phyloP scores from a whole-genome alignment of 1,140 invertebrate genomes.

The Bathynomus jamesi region DNA sequence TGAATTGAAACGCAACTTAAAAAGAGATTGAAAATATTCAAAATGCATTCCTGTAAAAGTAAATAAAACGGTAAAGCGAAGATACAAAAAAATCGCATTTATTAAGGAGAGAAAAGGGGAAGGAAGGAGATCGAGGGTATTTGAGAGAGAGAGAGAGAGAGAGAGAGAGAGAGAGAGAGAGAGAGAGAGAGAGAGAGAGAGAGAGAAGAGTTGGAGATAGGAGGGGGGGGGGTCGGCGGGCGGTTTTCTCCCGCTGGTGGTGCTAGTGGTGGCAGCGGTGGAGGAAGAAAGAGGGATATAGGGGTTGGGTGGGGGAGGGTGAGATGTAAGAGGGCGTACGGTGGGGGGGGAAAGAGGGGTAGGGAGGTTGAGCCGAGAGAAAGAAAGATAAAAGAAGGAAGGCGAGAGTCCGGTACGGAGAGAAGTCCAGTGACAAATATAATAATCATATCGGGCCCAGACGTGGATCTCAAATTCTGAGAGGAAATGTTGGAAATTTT shows the following conservation, averaged over 20 bases:
- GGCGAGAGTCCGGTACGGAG: not conserved
- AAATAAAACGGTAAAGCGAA: not conserved
- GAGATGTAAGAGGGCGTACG: not conserved
- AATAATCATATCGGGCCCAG: not conserved
- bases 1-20: not conserved
- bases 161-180: not conserved
- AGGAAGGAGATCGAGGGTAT: not conserved
- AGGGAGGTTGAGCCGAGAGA: not conserved
- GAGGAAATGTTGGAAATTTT: slow-evolving; percentile 1
- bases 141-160: not conserved
- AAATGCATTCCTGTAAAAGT: not conserved
- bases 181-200: not conserved
- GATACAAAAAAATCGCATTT: not conserved
- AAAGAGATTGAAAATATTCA: not conserved
- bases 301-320: not conserved
- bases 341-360: not conserved
- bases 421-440: slow-evolving; percentile 1
- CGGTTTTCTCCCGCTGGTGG: too few relatives aligned
- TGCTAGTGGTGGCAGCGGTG: not conserved
- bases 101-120: not conserved
- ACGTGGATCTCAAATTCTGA: not conserved
- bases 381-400: not conserved
- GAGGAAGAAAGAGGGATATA: not conserved
- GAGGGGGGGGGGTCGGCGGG: too few relatives aligned
- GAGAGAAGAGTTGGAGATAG: too few relatives aligned